Percentiles rank a stretch among this genome's conserved stretches.
Conservation (phyloP, 2,113 vertebrate species). For the Leucosticte australis region DNA sequence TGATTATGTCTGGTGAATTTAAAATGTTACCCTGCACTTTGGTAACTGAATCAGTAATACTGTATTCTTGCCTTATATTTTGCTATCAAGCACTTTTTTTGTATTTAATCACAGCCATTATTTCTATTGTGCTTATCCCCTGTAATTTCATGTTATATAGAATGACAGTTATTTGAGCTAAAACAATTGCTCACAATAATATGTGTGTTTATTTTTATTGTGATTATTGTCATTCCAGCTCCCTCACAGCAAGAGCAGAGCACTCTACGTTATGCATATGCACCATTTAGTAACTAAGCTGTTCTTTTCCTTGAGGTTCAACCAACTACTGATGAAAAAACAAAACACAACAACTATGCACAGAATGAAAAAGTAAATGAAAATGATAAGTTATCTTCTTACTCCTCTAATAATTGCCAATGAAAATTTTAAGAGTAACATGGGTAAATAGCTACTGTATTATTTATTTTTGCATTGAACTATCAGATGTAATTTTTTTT, state of each 20-base stretch:
- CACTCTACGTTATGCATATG: neutral
- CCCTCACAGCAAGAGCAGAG: neutral
- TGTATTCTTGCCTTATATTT: neutral
- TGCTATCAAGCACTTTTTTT: neutral
- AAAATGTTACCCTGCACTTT: neutral
- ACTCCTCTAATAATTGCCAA: neutral
- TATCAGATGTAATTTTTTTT: neutral
- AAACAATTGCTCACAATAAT: constrained; percentile 29
- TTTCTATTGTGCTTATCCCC: neutral
- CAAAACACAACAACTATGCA: neutral
- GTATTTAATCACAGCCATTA: constrained; percentile 30
- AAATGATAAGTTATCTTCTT: neutral
- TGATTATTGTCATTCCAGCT: neutral
- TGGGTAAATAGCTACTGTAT: neutral
- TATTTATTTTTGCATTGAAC: neutral
- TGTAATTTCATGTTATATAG: neutral
- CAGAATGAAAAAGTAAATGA: neutral
- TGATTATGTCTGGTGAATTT: neutral
- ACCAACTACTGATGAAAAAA: neutral
- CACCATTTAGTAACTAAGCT: neutral
- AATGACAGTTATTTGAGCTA: constrained; percentile 38
- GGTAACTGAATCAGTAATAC: neutral
- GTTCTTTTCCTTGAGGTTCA: neutral
- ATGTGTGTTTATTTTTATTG: constrained; percentile 3
- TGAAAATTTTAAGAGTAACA: neutral